Percentiles rank a stretch among this genome's conserved stretches.
These are phyloP conservation scores for Hyposoter didymator DNA, from an alignment of 2,888 invertebrate species.

Conservation along the genomic window DNA sequence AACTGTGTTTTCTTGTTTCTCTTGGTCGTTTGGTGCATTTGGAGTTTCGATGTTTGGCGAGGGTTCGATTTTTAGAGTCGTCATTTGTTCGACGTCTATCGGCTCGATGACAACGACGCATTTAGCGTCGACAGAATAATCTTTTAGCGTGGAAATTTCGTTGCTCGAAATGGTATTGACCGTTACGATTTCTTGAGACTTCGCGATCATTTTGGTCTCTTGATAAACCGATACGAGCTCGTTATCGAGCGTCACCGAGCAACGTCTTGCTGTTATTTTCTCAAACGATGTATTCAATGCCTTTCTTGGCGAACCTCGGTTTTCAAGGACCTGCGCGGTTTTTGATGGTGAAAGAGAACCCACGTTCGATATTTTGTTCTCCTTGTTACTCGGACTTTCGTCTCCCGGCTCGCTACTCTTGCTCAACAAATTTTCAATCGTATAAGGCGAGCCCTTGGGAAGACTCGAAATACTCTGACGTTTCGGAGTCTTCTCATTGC, in stretches of 20 bases:
- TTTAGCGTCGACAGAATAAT: slow-evolving; percentile 37
- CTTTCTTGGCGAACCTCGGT: slow-evolving; percentile 35
- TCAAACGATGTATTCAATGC: slow-evolving; percentile 25
- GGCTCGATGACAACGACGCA: slow-evolving; percentile 61
- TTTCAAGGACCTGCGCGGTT: neutral
- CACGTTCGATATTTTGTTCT: slow-evolving; percentile 66
- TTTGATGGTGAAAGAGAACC: slow-evolving; percentile 6
- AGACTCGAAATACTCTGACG: slow-evolving; percentile 22
- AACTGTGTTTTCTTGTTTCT: neutral
- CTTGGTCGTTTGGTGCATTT: neutral
- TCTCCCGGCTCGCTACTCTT: slow-evolving; percentile 56
- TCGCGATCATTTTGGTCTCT: slow-evolving; percentile 7
- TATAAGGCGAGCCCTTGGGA: slow-evolving; percentile 10
- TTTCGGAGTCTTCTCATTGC: slow-evolving; percentile 10
- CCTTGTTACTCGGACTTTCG: slow-evolving; percentile 66
- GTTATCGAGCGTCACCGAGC: slow-evolving; percentile 5
- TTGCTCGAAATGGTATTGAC: neutral
- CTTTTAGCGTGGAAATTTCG: slow-evolving; percentile 29
- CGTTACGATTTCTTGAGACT: neutral
- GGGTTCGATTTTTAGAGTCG: neutral
- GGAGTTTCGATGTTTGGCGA: slow-evolving; percentile 3
- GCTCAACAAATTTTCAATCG: slow-evolving; percentile 41
- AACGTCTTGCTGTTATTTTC: slow-evolving; percentile 37
- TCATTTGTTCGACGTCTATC: slow-evolving; percentile 41
- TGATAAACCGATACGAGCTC: slow-evolving; percentile 12